Evolutionary conservation across 2,797 vertebrate species (phyloP).

Genomic region (Toxotes lorentzi): DNA sequence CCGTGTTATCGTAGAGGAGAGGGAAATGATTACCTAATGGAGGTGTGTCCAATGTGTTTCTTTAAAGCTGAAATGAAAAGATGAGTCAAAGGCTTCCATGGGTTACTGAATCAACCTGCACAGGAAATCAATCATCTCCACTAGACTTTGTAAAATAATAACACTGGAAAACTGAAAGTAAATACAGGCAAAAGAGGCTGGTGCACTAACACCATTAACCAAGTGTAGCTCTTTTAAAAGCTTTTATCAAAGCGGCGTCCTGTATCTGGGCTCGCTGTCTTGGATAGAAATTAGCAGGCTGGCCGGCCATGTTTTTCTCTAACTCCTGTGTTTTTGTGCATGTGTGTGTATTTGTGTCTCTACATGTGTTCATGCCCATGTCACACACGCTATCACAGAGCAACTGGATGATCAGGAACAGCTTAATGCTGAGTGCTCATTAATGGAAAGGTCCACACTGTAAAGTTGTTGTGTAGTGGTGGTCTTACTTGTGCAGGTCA

Average conservation of each 20-base stretch:
- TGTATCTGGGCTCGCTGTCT: constrained; percentile 39
- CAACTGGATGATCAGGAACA: constrained; percentile 38
- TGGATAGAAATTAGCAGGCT: constrained; percentile 29
- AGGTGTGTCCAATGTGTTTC: constrained; percentile 74
- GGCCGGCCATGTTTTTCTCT: neutral
- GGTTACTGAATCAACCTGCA: constrained; percentile 57
- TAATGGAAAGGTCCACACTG: constrained; percentile 25
- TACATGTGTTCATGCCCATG: constrained; percentile 7
- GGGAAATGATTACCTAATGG: constrained; percentile 71
- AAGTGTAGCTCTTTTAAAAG: constrained; percentile 56
- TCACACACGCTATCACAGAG: constrained; percentile 4
- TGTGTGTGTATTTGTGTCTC: neutral
- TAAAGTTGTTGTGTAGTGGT: neutral
- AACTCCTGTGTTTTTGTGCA: constrained; percentile 32
- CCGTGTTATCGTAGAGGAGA: constrained; percentile 56
- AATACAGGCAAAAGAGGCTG: constrained; percentile 41
- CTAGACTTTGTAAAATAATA: constrained; percentile 68
- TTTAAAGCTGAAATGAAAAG: constrained; percentile 72
- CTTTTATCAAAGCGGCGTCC: constrained; percentile 53
- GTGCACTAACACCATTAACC: constrained; percentile 63
- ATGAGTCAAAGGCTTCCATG: constrained; percentile 64
- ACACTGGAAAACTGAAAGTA: constrained; percentile 59
- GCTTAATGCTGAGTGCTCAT: constrained; percentile 35
- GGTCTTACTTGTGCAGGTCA: constrained; percentile 12
- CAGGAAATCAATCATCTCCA: constrained; percentile 68